A percentile compares a stretch with the other conserved stretches of the same genome.
Evolutionary conservation across 2,888 invertebrate genomes (phyloP).

Genomic region (Dermolepida albohirtum): DNA sequence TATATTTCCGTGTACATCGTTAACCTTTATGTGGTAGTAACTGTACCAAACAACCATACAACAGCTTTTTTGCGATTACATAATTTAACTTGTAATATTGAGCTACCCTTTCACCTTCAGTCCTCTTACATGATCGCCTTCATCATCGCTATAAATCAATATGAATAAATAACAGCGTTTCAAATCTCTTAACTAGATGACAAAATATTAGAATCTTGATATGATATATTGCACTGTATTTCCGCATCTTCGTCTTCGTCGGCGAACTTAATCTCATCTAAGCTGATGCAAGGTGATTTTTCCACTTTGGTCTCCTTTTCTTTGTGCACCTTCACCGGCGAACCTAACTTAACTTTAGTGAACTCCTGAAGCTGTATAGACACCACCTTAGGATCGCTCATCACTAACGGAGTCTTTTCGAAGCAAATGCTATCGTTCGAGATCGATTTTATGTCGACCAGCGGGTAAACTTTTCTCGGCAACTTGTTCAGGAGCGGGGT

Average conservation of each 20-base stretch:
- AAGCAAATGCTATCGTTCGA: constrained; percentile 49
- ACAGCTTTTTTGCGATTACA: background rate
- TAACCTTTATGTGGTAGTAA: too few species aligned
- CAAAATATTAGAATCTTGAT: constrained; percentile 63
- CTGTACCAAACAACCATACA: too few species aligned
- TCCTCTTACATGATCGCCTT: background rate
- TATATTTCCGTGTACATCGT: too few species aligned
- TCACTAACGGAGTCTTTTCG: constrained; percentile 52
- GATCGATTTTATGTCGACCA: constrained; percentile 49
- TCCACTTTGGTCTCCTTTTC: constrained; percentile 77
- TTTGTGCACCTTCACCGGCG: constrained; percentile 55
- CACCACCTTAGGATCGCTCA: constrained; percentile 47
- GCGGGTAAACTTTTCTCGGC: constrained; percentile 54
- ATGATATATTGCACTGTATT: constrained; percentile 62
- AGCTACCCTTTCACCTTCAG: background rate
- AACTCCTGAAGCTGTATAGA: constrained; percentile 59
- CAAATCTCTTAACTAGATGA: constrained; percentile 59
- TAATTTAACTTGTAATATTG: background rate
- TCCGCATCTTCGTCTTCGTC: constrained; percentile 65
- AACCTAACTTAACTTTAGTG: constrained; percentile 47
- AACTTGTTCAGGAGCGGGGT: constrained; percentile 53
- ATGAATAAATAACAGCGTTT: constrained; percentile 16
- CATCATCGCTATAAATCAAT: too few species aligned
- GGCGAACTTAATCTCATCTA: constrained; percentile 77
- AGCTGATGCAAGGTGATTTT: constrained; percentile 73